These are phyloP conservation scores for Cephus nigrinus DNA, from an alignment of 2,888 invertebrate genomes.

Conservation along the genomic window DNA sequence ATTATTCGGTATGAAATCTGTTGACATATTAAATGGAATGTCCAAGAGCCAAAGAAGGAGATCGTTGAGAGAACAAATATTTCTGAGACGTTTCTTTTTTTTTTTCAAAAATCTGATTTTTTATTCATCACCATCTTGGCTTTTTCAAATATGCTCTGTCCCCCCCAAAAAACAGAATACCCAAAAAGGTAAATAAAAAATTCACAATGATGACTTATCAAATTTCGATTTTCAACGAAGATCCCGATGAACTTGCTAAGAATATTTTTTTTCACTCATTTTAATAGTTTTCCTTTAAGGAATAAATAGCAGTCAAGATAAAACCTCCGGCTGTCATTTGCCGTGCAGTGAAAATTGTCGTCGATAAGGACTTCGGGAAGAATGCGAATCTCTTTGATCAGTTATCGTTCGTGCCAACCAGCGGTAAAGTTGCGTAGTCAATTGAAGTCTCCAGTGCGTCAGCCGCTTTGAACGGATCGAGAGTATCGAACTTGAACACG, in stretches of 20 bases:
- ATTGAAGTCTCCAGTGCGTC: not conserved
- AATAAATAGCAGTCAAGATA: not conserved
- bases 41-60: not conserved
- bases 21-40: not conserved
- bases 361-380: not conserved
- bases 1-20: not conserved
- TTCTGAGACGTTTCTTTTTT: not conserved
- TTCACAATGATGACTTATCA: not conserved
- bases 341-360: not conserved
- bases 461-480: not conserved
- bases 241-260: not conserved
- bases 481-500: not conserved
- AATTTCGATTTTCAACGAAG: not conserved
- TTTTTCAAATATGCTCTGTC: no score
- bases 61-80: not conserved
- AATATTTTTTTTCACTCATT: not conserved
- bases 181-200: not conserved
- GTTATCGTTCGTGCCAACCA: not conserved
- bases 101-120: not conserved
- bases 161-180: no score
- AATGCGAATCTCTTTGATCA: not conserved
- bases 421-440: not conserved
- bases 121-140: not conserved
- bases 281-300: no score
- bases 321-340: not conserved